Percentiles rank a stretch among this genome's conserved stretches.
Evolutionary conservation across 2,113 vertebrate species (phyloP).

Genomic region (Xyliphius kryptos): DNA sequence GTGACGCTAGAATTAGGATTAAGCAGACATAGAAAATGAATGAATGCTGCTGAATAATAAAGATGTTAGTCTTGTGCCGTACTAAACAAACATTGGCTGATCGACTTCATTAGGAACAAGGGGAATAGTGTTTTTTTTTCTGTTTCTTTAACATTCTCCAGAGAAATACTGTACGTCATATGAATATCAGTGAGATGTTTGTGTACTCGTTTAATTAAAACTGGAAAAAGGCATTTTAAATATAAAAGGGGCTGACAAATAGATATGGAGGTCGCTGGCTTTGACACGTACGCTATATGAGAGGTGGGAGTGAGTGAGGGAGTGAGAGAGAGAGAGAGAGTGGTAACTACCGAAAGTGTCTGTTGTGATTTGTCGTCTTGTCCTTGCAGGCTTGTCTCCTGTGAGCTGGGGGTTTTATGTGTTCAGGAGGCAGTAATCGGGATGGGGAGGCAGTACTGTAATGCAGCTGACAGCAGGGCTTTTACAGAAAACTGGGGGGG

Average conservation of each 20-base stretch:
- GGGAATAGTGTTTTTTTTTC: neutral
- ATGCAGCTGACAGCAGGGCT: no score
- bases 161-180: constrained; percentile 3
- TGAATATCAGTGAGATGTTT: constrained; percentile 15
- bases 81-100: neutral
- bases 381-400: constrained; percentile 54
- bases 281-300: no score
- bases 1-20: no score
- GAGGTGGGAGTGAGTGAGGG: constrained; percentile 24
- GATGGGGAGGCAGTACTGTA: no score
- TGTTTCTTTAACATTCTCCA: neutral
- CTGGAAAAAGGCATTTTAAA: constrained; percentile 3
- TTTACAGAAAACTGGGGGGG: no score
- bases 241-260: constrained; percentile 6
- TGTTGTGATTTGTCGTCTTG: constrained; percentile 49
- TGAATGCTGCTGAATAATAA: no score
- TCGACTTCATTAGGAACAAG: neutral
- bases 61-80: neutral
- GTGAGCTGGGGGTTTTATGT: constrained; percentile 59
- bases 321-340: constrained; percentile 5
- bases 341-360: constrained; percentile 46
- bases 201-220: constrained; percentile 8
- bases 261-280: no score
- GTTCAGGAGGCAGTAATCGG: no score
- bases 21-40: no score